phyloP scores from a whole-genome alignment of 2,113 vertebrate genomes.

The Alexandromys fortis region DNA sequence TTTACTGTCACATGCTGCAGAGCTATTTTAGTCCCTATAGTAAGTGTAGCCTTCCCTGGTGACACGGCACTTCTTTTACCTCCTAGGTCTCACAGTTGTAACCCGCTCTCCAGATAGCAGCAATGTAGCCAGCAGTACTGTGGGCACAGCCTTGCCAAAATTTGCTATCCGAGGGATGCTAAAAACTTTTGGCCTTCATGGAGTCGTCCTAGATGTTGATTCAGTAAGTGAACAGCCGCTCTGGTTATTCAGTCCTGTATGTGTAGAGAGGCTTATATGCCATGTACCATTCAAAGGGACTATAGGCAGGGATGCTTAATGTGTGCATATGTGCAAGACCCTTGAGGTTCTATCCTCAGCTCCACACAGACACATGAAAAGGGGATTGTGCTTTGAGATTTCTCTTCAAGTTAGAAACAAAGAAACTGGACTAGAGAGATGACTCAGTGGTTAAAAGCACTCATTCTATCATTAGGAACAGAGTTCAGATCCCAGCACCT shows the following conservation, averaged over 20 bases:
- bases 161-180: constrained; percentile 98
- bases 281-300: not conserved
- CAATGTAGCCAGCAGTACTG: constrained; percentile 92
- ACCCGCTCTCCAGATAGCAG: constrained; percentile 97
- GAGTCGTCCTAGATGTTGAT: constrained; percentile 97
- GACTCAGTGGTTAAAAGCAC: not conserved
- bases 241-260: not conserved
- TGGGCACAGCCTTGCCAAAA: constrained; percentile 95
- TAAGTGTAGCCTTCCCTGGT: not conserved
- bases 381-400: not conserved
- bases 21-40: not conserved
- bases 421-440: not conserved
- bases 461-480: not conserved
- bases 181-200: constrained; percentile 97
- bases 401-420: not conserved
- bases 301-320: too few species aligned
- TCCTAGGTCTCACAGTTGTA: constrained; percentile 94
- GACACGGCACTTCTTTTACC: not conserved
- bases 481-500: not conserved
- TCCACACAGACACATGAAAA: not conserved
- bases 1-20: not conserved
- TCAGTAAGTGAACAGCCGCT: constrained; percentile 88
- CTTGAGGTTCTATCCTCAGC: too few species aligned
- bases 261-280: not conserved
- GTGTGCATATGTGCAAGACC: not conserved